Conservation (phyloP, 2,888 invertebrate genomes). For the Lepidonotus clava region DNA sequence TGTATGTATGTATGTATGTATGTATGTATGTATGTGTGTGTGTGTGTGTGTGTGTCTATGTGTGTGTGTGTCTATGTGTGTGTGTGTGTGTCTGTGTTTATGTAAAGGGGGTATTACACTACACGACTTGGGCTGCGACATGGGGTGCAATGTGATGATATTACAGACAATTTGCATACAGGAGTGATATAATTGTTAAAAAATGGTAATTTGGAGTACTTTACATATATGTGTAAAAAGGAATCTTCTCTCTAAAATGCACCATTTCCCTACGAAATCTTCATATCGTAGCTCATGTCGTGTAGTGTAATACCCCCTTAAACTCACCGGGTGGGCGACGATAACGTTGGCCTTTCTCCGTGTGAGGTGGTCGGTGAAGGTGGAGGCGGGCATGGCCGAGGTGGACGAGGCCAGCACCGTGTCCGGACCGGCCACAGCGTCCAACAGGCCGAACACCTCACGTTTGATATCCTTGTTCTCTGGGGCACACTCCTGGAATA, state of each 20-base stretch:
- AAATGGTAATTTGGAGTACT: too few relatives aligned
- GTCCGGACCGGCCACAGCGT: slow-evolving; percentile 83
- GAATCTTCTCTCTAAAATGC: background rate
- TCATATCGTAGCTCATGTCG: background rate
- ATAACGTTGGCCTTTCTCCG: slow-evolving; percentile 82
- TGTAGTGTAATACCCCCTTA: background rate
- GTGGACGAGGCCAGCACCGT: slow-evolving; percentile 92
- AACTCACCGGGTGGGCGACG: slow-evolving; percentile 87
- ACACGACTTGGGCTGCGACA: too few relatives aligned
- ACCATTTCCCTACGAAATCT: background rate
- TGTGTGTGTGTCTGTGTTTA: too few relatives aligned
- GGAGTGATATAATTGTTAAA: too few relatives aligned
- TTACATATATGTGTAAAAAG: background rate
- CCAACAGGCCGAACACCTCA: slow-evolving; percentile 89
- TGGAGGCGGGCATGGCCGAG: slow-evolving; percentile 93
- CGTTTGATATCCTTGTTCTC: slow-evolving; percentile 92
- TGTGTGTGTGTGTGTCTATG: too few relatives aligned
- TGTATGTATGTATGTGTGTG: too few relatives aligned
- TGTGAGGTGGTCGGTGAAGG: slow-evolving; percentile 89
- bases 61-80: too few relatives aligned
- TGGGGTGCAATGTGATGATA: too few relatives aligned
- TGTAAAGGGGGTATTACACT: too few relatives aligned
- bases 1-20: too few relatives aligned
- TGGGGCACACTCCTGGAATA: slow-evolving; percentile 84
- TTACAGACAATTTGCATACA: too few relatives aligned